A percentile compares a stretch with the other conserved stretches of the same genome.
These are phyloP conservation scores for Tetranychus truncatus DNA, from an alignment of 2,888 invertebrate genomes.

Conservation along the genomic window DNA sequence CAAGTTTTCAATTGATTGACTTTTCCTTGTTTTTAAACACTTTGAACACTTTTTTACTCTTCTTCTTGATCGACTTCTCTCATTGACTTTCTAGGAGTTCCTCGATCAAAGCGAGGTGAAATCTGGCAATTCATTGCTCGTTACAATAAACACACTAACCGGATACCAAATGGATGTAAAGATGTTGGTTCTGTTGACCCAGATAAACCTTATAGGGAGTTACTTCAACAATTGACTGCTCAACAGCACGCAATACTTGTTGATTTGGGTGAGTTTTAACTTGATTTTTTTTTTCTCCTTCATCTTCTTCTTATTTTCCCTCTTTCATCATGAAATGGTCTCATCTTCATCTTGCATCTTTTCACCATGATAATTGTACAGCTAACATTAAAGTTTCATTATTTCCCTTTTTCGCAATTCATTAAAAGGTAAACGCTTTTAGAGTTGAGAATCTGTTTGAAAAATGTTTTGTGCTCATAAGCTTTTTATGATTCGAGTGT, in stretches of 20 bases:
- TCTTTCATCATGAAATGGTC: neutral
- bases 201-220: conserved; percentile 23
- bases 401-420: neutral
- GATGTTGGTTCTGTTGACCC: conserved; percentile 1
- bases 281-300: neutral
- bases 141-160: conserved; percentile 40
- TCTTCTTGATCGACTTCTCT: too few relatives aligned
- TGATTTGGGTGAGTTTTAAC: conserved; percentile 42
- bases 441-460: neutral
- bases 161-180: conserved; percentile 19
- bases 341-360: neutral
- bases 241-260: conserved; percentile 93
- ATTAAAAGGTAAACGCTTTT: neutral
- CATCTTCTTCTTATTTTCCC: neutral
- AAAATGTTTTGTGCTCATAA: too few relatives aligned
- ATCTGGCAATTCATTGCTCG: conserved; percentile 82
- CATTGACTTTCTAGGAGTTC: conserved; percentile 47
- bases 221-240: conserved; percentile 47
- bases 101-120: conserved; percentile 60
- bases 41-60: too few relatives aligned
- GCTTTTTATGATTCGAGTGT: too few relatives aligned
- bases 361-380: neutral
- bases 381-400: neutral
- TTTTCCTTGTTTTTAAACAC: too few relatives aligned
- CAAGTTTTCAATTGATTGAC: too few relatives aligned